A percentile compares a stretch with the other conserved stretches of the same genome.
Conservation (phyloP, 2,797 vertebrate species). For the Eurystomus glaucurus region DNA sequence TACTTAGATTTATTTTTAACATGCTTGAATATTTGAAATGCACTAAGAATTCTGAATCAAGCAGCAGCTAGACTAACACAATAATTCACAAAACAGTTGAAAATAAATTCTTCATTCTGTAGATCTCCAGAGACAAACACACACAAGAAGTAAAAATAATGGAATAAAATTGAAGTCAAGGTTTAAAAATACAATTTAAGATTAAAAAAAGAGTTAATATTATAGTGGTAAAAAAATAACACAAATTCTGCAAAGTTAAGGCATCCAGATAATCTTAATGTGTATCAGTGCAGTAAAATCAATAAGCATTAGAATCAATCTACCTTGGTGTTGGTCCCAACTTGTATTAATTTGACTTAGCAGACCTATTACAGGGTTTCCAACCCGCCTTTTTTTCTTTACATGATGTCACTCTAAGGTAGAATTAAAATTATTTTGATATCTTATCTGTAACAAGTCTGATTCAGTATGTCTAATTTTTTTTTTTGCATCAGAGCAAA, state of each 20-base stretch:
- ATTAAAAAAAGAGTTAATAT: background rate
- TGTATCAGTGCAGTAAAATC: background rate
- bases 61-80: background rate
- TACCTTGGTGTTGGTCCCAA: background rate
- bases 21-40: background rate
- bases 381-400: background rate
- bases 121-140: background rate
- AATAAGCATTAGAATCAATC: background rate
- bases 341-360: background rate
- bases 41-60: background rate
- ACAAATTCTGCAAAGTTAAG: background rate
- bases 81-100: background rate
- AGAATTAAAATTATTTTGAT: background rate
- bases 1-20: conserved; percentile 10
- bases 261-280: background rate
- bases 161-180: background rate
- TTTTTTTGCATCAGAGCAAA: background rate
- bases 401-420: background rate
- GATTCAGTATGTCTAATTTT: background rate
- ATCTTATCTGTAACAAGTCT: background rate
- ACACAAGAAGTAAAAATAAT: background rate
- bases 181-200: background rate
- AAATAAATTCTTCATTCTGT: background rate
- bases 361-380: background rate
- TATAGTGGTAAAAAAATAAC: background rate